These are phyloP conservation scores for Adelphocoris suturalis DNA, from an alignment of 2,888 invertebrate genomes.

Conservation along the genomic window DNA sequence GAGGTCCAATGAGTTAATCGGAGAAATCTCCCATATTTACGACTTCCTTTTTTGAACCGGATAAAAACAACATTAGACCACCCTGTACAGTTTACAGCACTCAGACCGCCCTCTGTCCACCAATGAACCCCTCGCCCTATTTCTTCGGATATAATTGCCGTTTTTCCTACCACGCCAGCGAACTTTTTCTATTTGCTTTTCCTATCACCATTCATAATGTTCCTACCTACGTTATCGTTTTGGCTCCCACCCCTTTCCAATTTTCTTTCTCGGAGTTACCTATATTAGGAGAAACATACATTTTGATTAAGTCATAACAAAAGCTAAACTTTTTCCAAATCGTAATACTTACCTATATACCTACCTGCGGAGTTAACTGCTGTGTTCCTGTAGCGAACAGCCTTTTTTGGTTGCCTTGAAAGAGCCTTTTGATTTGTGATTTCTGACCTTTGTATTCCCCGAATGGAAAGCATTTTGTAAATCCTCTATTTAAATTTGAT, in stretches of 20 bases:
- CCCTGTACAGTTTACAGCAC: not conserved
- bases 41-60: conserved; percentile 56
- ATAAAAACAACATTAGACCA: conserved; percentile 61
- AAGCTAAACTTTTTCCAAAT: no score
- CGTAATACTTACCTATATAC: no score
- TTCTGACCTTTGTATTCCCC: no score
- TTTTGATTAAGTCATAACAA: no score
- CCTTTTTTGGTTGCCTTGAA: no score
- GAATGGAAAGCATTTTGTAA: no score
- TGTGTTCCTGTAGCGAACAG: no score
- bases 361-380: no score
- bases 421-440: no score
- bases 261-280: not conserved
- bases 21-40: conserved; percentile 58
- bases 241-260: not conserved
- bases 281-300: no score
- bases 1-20: conserved; percentile 54
- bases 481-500: no score
- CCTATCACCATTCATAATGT: not conserved
- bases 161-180: not conserved
- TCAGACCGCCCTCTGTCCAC: not conserved
- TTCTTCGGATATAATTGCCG: conserved; percentile 49
- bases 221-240: not conserved
- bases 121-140: conserved; percentile 21
- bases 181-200: conserved; percentile 10